phyloP scores from a whole-genome alignment of 1,140 invertebrate species.

The Ips typographus region DNA sequence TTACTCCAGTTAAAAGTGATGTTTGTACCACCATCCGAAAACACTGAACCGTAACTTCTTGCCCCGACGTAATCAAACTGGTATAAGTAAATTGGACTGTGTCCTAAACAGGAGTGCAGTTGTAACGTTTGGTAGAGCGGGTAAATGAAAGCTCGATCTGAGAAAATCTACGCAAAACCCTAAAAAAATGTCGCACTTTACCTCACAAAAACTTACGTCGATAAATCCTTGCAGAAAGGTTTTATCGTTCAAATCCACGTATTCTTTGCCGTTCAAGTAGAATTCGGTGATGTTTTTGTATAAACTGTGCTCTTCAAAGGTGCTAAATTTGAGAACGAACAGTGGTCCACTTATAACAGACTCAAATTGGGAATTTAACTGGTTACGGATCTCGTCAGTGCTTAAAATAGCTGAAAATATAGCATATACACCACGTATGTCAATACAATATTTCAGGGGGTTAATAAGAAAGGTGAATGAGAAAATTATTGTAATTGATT shows the following conservation, averaged over 20 bases:
- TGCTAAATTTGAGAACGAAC: constrained; percentile 27
- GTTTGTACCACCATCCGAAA: constrained; percentile 31
- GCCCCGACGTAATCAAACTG: constrained; percentile 38
- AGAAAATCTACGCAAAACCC: constrained; percentile 37
- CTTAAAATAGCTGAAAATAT: constrained; percentile 12
- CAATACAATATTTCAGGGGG: too few relatives aligned
- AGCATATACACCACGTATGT: background rate
- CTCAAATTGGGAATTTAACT: constrained; percentile 36
- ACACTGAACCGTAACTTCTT: constrained; percentile 31
- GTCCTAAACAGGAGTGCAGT: constrained; percentile 31
- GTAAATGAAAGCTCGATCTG: constrained; percentile 41
- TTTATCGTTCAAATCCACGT: constrained; percentile 32
- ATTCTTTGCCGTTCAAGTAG: constrained; percentile 37
- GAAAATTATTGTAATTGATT: too few relatives aligned
- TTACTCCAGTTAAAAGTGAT: constrained; percentile 36
- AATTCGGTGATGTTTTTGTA: constrained; percentile 36
- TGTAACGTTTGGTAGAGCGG: constrained; percentile 38
- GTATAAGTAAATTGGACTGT: constrained; percentile 38
- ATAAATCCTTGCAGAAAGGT: constrained; percentile 39
- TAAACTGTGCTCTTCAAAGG: constrained; percentile 4
- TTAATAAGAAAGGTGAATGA: too few relatives aligned
- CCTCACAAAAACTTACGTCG: constrained; percentile 38
- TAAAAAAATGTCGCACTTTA: background rate
- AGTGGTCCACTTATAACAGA: constrained; percentile 14
- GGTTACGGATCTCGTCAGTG: background rate